Conservation (phyloP, 2,888 invertebrate species). For the Eristalis arbustorum region DNA sequence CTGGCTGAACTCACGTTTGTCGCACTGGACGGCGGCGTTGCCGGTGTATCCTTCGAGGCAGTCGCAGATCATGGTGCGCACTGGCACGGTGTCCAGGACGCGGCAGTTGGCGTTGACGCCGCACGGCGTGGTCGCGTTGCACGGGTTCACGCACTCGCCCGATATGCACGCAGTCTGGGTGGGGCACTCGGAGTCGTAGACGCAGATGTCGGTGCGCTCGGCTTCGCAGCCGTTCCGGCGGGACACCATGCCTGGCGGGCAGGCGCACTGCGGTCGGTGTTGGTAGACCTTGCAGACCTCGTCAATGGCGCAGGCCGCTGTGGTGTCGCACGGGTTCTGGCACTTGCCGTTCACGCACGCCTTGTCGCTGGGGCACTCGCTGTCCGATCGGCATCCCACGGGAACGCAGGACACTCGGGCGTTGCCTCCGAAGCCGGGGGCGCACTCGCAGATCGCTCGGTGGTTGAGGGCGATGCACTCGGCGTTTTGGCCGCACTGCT, state of each 20-base stretch:
- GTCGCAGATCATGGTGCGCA: constrained; percentile 93
- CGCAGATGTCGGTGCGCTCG: constrained; percentile 85
- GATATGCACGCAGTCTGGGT: constrained; percentile 91
- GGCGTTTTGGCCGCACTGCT: constrained; percentile 89
- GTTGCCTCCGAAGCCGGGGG: constrained; percentile 90
- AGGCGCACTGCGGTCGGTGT: constrained; percentile 89
- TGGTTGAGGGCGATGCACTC: constrained; percentile 91
- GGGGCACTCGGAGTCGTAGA: constrained; percentile 90
- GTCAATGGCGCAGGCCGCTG: constrained; percentile 86
- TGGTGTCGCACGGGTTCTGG: constrained; percentile 86
- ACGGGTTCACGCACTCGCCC: constrained; percentile 91
- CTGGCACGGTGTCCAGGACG: constrained; percentile 89
- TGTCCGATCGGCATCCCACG: constrained; percentile 89
- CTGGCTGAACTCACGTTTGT: constrained; percentile 84
- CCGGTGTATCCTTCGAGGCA: constrained; percentile 93
- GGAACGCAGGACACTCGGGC: constrained; percentile 88
- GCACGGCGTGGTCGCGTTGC: constrained; percentile 89
- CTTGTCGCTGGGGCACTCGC: constrained; percentile 89
- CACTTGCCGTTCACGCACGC: constrained; percentile 92
- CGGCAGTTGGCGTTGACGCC: constrained; percentile 90
- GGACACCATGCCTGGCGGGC: constrained; percentile 88
- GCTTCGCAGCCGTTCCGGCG: constrained; percentile 84
- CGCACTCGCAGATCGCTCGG: constrained; percentile 91
- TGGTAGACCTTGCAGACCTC: constrained; percentile 89
- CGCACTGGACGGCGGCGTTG: constrained; percentile 91